phyloP scores from a whole-genome alignment of 2,113 vertebrate species.

The Dromiciops gliroides region DNA sequence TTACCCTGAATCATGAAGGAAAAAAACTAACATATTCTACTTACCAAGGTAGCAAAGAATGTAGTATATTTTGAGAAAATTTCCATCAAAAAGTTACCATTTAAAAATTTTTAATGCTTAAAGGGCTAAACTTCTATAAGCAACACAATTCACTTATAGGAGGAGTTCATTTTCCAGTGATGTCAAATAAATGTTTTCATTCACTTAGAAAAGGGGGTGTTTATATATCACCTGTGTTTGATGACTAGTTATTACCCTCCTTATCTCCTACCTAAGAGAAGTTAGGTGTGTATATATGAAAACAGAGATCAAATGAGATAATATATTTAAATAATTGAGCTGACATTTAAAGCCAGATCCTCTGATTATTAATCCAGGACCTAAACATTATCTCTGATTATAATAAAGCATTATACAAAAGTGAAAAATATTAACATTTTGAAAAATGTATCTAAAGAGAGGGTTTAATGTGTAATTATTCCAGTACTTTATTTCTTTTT shows the following conservation, averaged over 20 bases:
- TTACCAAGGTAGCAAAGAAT: neutral
- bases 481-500: neutral
- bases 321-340: neutral
- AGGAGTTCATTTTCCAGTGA: neutral
- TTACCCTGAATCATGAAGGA: neutral
- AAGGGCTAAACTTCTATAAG: neutral
- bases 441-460: neutral
- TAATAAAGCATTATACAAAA: neutral
- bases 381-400: neutral
- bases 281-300: neutral
- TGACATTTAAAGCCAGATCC: neutral
- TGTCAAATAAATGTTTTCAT: neutral
- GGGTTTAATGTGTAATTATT: neutral
- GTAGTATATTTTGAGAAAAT: neutral
- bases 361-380: neutral
- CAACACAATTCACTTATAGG: neutral
- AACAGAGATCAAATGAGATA: neutral
- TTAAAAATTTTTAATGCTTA: neutral
- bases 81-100: neutral
- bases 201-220: neutral
- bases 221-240: neutral
- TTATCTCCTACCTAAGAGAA: neutral
- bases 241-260: neutral
- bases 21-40: neutral
- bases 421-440: neutral